Evolutionary conservation across 2,113 vertebrate species (phyloP).

Genomic region (Patagioenas fasciata): DNA sequence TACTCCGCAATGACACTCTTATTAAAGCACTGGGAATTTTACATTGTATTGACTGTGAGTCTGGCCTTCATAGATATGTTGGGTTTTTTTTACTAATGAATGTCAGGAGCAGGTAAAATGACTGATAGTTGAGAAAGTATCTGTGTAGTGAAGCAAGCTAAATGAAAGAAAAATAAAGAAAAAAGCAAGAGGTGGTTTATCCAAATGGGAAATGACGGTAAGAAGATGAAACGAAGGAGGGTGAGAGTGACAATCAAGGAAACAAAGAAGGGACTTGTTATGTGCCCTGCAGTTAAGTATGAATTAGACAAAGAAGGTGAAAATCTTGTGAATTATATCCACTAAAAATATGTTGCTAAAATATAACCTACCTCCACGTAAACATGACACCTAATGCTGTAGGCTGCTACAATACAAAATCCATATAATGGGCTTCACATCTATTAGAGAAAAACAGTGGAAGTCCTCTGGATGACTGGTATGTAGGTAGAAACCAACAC

Average conservation of each 20-base stretch:
- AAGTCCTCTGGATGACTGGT: background rate
- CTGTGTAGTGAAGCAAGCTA: background rate
- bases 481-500: background rate
- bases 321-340: background rate
- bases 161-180: background rate
- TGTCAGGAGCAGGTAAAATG: background rate
- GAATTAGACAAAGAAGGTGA: background rate
- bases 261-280: background rate
- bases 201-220: background rate
- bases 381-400: background rate
- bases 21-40: background rate
- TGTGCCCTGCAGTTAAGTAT: background rate
- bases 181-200: background rate
- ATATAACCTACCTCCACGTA: background rate
- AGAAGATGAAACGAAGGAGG: background rate
- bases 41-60: background rate
- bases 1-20: background rate
- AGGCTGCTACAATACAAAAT: background rate
- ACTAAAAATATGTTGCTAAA: background rate
- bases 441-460: background rate
- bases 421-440: accelerated
- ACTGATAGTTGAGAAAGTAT: background rate
- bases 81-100: background rate
- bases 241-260: background rate
- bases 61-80: background rate